Percentiles rank a stretch among this genome's conserved stretches.
phyloP scores from a whole-genome alignment of 92 coral and sea anemone species.

The Epizoanthus stellaris region DNA sequence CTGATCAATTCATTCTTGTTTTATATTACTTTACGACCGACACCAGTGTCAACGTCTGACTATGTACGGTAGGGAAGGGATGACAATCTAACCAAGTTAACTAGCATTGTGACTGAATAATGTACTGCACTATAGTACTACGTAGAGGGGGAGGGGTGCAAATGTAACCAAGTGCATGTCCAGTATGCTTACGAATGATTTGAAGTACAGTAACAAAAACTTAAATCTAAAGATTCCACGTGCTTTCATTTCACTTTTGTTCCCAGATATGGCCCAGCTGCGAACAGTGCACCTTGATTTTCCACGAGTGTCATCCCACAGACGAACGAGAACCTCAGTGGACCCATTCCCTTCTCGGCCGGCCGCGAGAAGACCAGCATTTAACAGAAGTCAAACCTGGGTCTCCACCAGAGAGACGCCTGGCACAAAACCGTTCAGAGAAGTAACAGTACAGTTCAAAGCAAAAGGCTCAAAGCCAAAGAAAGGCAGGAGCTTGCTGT shows the following conservation, averaged over 20 bases:
- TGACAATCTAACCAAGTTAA: too few relatives aligned
- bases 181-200: too few relatives aligned
- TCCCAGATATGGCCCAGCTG: constrained; percentile 70
- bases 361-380: background rate
- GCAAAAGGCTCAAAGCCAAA: constrained; percentile 17
- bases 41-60: too few relatives aligned
- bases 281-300: constrained; percentile 60
- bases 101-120: too few relatives aligned
- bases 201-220: too few relatives aligned
- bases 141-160: too few relatives aligned
- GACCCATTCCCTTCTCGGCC: background rate
- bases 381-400: constrained; percentile 30
- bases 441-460: constrained; percentile 29
- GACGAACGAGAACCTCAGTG: constrained; percentile 23
- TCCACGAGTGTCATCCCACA: constrained; percentile 6
- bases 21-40: too few relatives aligned
- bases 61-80: too few relatives aligned
- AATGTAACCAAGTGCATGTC: too few relatives aligned
- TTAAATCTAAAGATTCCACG: too few relatives aligned
- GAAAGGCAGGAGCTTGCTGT: constrained; percentile 6
- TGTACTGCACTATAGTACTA: too few relatives aligned
- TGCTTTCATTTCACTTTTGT: background rate
- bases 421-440: constrained; percentile 1
- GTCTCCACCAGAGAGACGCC: constrained; percentile 10
- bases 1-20: too few relatives aligned